A percentile compares a stretch with the other conserved stretches of the same genome.
Conservation (phyloP, 64 coral and sea anemone genomes). For the Porites lutea region DNA sequence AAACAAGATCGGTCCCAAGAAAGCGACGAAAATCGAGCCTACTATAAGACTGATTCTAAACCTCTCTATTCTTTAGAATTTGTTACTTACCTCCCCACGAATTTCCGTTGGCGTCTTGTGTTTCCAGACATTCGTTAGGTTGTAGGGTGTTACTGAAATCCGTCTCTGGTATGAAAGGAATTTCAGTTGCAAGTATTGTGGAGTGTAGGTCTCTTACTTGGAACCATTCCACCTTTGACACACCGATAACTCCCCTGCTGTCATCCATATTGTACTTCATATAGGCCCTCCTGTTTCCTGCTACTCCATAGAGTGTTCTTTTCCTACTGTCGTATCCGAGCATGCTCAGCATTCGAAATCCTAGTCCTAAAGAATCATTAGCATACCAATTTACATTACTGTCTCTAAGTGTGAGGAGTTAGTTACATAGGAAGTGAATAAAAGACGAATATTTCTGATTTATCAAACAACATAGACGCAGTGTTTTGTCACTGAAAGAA, state of each 20-base stretch:
- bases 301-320: neutral
- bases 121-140: neutral
- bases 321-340: neutral
- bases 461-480: too few relatives aligned
- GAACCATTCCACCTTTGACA: neutral
- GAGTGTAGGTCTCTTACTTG: neutral
- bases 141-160: neutral
- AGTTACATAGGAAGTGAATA: too few relatives aligned
- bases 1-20: too few relatives aligned
- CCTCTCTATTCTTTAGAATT: too few relatives aligned
- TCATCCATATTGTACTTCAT: neutral
- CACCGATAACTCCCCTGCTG: neutral
- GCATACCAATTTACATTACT: too few relatives aligned
- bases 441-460: too few relatives aligned
- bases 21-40: too few relatives aligned
- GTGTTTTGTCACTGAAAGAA: too few relatives aligned
- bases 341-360: neutral
- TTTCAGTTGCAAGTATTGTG: neutral
- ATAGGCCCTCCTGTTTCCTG: neutral
- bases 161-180: neutral
- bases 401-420: too few relatives aligned
- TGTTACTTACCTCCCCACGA: neutral
- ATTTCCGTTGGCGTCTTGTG: neutral
- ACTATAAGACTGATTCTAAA: too few relatives aligned
- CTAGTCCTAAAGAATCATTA: neutral